Base-by-base conservation (phyloP, 2,888 invertebrate species). In the Orthonevra nobilis region DNA sequence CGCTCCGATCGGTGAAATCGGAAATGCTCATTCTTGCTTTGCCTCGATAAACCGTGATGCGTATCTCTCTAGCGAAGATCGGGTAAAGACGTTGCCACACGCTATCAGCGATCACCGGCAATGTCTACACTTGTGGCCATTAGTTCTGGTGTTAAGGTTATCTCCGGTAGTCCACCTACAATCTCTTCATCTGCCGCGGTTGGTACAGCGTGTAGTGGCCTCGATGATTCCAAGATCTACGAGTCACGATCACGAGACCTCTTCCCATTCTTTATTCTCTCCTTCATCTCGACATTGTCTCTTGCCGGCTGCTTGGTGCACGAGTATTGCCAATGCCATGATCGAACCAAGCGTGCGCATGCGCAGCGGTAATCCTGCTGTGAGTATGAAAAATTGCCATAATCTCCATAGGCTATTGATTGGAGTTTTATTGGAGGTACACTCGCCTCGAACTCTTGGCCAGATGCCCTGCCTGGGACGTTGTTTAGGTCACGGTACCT, bases 331-430 rank as follows among this genome's bases (percentile, higher is more conserved):
- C 66, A 73, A 60, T 46, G 69, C 54, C 74, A 68, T 68, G 74
- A 60, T 68, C 74, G 23, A 30, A 52, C 46, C 32, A 19, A 32
- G 20, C 19, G 3, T n/a, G 38, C 23, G 40, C 50, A 20, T 30
- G 58, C 42, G 52, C 46, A 34, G 17, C 26, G 52, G 17, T 52
- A 64, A 64, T 52, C 64, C 64, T 30, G 56, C 58, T 40, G 72
- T 60, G 64, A 72, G 72, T 66, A 72, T 77, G 72, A 77, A 72
- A 77, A 77, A 77, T 77, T 30, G 46, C 58, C 60, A 66, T 72
- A 64, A 77, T 77, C 77, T 77, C 46, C 58, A 46, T 66, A 72
- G 64, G 72, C 64, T 54, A 64, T 50, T 60, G 72, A 77, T 77
- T 72, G 77, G 72, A 66, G 58, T 72, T 77, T 72, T 64, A 77